Evolutionary conservation across 2,888 invertebrate genomes (phyloP), one percentile per base, ranked within the genome.

Genomic region (Apotomis betuletana): DNA sequence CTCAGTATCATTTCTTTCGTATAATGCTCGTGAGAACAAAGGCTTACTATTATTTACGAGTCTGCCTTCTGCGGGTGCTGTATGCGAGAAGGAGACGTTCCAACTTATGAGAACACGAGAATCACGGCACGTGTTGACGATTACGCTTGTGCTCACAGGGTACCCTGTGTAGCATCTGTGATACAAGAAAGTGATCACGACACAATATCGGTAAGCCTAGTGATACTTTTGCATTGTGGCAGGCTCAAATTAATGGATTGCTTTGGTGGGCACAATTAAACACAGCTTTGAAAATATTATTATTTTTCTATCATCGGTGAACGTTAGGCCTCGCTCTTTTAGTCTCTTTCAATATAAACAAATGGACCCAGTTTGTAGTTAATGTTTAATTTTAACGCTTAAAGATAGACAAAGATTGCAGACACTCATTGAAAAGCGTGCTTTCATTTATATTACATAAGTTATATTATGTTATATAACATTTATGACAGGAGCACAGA

Each of bases 11-110:
- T 82, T 89, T 90, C 83, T 80, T 88, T 92, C 87, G 94, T 92
- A 87, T 92, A 87, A 93, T 92, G 93, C 94, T 91, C 91, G 94
- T 94, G 94, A 93, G 89, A 91, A 92, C 89, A 91, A 90, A 93
- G 94, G 94, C 92, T 91, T 94, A 93, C 92, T 88, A 90, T 90
- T 84, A 73, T 83, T 84, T 86, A 90, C 83, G 85, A 81, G 87
- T 94, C 95, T 95, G 94, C 96, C 96, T 96, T 96, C 96, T 95
- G 96, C 96, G 95, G 95, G 94, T 96, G 96, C 96, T 96, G 96
- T 96, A 96, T 94, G 94, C 94, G 96, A 96, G 96, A 96, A 96
- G 96, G 96, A 95, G 95, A 95, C 96, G 94, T 95, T 94, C 94
- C 93, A 87, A 90, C 82, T 83, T 87, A 91, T 90, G 87, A 89